phyloP scores from a whole-genome alignment of 2,888 invertebrate species.

The Agriotes lineatus region DNA sequence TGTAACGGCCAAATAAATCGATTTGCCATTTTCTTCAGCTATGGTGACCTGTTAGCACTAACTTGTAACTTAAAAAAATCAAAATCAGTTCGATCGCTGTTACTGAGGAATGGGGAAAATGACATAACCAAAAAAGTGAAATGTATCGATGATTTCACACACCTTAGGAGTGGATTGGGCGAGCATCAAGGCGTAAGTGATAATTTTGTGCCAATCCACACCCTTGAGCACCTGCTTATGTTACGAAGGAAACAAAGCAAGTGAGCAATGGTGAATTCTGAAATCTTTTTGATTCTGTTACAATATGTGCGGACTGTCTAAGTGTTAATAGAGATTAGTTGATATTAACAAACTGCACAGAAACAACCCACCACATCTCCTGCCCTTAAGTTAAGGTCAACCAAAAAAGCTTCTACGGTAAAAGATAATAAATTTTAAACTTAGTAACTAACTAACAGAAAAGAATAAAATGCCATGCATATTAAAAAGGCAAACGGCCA shows the following conservation, averaged over 20 bases:
- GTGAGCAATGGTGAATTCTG: neutral
- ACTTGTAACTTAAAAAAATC: no score
- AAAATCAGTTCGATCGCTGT: no score
- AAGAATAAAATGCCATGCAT: neutral
- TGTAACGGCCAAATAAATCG: no score
- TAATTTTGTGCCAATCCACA: neutral
- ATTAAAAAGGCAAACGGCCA: neutral
- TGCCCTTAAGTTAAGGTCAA: neutral
- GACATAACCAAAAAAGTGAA: neutral
- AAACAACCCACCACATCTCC: neutral
- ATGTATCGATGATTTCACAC: neutral
- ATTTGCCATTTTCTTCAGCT: no score
- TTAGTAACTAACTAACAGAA: neutral
- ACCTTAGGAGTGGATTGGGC: neutral
- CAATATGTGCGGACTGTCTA: neutral
- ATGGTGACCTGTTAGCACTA: no score
- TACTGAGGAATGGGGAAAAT: neutral
- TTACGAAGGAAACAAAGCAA: constrained; percentile 11
- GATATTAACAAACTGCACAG: neutral
- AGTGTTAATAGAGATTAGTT: neutral
- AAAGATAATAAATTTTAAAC: neutral
- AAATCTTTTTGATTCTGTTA: neutral
- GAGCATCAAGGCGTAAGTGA: no score
- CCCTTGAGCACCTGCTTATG: constrained; percentile 5
- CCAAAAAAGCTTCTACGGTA: neutral